Evolutionary conservation across 1,140 invertebrate genomes (phyloP).

Genomic region (Drosophila pseudoobscura): DNA sequence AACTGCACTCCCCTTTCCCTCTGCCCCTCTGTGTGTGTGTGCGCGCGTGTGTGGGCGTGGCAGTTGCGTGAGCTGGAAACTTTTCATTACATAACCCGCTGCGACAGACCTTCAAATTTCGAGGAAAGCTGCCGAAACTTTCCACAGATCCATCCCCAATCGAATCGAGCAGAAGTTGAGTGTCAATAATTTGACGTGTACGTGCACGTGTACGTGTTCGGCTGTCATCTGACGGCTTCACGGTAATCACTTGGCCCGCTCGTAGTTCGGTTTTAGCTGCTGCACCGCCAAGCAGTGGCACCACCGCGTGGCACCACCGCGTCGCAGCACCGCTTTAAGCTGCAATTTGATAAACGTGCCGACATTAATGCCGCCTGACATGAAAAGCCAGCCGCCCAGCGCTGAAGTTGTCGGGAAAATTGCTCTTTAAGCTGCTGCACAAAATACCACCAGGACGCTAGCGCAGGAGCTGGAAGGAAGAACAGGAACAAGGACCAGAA

Average conservation of each 20-base stretch:
- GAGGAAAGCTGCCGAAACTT: conserved; percentile 25
- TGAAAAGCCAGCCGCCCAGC: conserved; percentile 46
- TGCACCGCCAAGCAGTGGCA: conserved; percentile 23
- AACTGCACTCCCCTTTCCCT: conserved; percentile 5
- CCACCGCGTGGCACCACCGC: conserved; percentile 1
- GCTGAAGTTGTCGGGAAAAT: conserved; percentile 21
- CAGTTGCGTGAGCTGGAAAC: conserved; percentile 39
- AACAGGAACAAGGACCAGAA: background rate
- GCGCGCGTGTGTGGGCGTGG: conserved; percentile 37
- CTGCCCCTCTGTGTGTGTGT: background rate
- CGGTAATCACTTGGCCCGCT: conserved; percentile 35
- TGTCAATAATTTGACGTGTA: conserved; percentile 55
- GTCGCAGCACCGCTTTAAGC: conserved; percentile 37
- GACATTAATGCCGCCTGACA: conserved; percentile 67
- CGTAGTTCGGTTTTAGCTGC: conserved; percentile 41
- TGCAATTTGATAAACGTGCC: conserved; percentile 76
- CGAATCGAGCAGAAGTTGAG: conserved; percentile 2
- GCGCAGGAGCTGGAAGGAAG: too few relatives aligned
- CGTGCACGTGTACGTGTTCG: conserved; percentile 50
- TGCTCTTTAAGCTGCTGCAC: conserved; percentile 27
- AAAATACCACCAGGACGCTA: conserved; percentile 29
- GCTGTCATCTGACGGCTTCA: conserved; percentile 37
- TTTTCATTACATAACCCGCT: conserved; percentile 53
- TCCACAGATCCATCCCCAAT: conserved; percentile 14
- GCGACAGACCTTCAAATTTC: conserved; percentile 42